These are phyloP conservation scores for Malacoctenus gilli DNA, from an alignment of 2,797 vertebrate species.

Conservation along the genomic window DNA sequence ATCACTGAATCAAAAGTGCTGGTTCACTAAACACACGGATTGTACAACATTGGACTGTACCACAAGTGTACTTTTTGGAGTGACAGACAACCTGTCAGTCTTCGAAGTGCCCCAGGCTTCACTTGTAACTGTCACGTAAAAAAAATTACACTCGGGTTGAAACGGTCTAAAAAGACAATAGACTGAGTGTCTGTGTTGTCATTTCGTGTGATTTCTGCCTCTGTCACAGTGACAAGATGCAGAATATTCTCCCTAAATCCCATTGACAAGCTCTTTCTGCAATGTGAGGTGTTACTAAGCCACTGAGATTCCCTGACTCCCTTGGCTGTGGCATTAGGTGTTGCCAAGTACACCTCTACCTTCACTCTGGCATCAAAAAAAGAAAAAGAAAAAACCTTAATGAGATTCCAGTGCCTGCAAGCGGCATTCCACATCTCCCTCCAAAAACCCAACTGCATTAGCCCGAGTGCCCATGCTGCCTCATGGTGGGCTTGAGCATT, in stretches of 20 bases:
- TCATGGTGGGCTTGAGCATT: constrained; percentile 43
- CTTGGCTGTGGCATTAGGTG: constrained; percentile 41
- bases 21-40: not conserved
- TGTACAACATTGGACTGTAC: too few relatives aligned
- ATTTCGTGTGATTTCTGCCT: constrained; percentile 23
- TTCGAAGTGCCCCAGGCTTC: not conserved
- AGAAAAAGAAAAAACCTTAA: constrained; percentile 41
- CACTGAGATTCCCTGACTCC: constrained; percentile 54
- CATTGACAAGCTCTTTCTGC: constrained; percentile 52
- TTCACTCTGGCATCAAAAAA: constrained; percentile 63
- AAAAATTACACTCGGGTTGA: constrained; percentile 10
- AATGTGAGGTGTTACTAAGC: constrained; percentile 53
- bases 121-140: not conserved
- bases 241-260: constrained; percentile 56
- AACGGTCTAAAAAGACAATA: not conserved
- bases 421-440: constrained; percentile 39
- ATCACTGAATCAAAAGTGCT: not conserved
- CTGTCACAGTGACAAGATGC: constrained; percentile 35
- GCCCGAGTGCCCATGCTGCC: constrained; percentile 52
- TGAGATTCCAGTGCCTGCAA: constrained; percentile 65
- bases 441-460: constrained; percentile 46
- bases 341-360: constrained; percentile 72
- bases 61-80: not conserved
- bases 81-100: not conserved
- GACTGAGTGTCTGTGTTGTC: constrained; percentile 10